phyloP scores from a whole-genome alignment of 2,888 invertebrate genomes.

The Amblyjoppa fuscipennis region DNA sequence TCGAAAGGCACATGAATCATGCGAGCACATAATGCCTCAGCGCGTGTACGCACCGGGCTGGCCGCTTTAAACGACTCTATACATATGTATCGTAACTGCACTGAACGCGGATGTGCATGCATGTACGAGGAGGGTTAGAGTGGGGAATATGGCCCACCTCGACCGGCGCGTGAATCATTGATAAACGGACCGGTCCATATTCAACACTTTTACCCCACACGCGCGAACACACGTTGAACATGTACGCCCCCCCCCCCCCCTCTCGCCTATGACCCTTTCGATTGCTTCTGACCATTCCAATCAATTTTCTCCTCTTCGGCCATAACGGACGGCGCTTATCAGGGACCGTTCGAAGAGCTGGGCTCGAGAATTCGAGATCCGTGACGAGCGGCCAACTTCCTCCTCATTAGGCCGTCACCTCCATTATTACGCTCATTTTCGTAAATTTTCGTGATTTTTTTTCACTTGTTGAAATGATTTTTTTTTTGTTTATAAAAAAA shows the following conservation, averaged over 20 bases:
- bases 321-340: conserved; percentile 41
- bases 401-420: too few species aligned
- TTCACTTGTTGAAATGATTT: too few species aligned
- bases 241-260: not conserved
- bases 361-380: not conserved
- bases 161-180: too few species aligned
- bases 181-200: too few species aligned
- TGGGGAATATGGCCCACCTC: too few species aligned
- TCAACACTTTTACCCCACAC: too few species aligned
- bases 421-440: too few species aligned
- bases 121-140: not conserved
- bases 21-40: conserved; percentile 36
- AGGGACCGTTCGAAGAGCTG: conserved; percentile 43
- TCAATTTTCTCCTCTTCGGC: conserved; percentile 58
- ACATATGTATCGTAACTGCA: conserved; percentile 32
- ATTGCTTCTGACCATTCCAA: conserved; percentile 54
- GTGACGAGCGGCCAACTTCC: not conserved
- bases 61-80: conserved; percentile 33
- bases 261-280: conserved; percentile 34
- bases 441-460: too few species aligned
- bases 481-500: too few species aligned
- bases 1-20: conserved; percentile 58
- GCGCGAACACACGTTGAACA: not conserved
- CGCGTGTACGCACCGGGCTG: conserved; percentile 19
- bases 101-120: not conserved